Percentiles rank a stretch among this genome's conserved stretches.
phyloP scores from a whole-genome alignment of 2,888 invertebrate species.

The Bruchidius siliquastri region DNA sequence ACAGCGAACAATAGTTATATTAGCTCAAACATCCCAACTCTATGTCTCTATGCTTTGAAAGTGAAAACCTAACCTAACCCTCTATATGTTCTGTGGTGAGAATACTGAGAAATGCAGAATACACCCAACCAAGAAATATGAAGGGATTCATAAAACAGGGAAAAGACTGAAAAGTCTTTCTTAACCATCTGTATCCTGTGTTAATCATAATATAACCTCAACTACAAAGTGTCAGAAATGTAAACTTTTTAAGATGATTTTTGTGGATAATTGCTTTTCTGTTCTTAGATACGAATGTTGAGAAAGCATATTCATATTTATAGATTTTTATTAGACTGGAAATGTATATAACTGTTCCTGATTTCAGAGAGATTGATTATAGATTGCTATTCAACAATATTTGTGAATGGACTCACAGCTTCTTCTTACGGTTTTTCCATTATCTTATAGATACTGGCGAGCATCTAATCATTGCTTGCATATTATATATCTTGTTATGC shows the following conservation, averaged over 20 bases:
- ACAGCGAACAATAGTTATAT: too few relatives aligned
- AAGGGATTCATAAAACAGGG: too few relatives aligned
- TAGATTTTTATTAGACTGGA: conserved; percentile 35
- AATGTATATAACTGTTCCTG: conserved; percentile 36
- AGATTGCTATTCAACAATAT: conserved; percentile 18
- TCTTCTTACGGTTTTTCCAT: conserved; percentile 20
- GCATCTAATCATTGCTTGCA: conserved; percentile 50
- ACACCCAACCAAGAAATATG: too few relatives aligned
- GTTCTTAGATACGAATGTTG: conserved; percentile 25
- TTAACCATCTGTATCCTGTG: too few relatives aligned
- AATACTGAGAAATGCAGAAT: too few relatives aligned
- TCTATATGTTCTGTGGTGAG: too few relatives aligned
- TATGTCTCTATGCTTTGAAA: too few relatives aligned
- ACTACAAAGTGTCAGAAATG: too few relatives aligned
- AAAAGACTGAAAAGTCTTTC: too few relatives aligned
- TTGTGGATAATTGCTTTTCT: conserved; percentile 9
- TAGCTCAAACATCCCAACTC: too few relatives aligned
- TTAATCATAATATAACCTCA: too few relatives aligned
- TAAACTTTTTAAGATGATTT: conserved; percentile 2
- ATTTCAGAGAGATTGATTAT: conserved; percentile 31
- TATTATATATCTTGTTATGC: conserved; percentile 54
- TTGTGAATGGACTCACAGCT: conserved; percentile 15
- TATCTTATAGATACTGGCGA: conserved; percentile 55
- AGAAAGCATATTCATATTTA: conserved; percentile 27
- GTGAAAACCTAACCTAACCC: too few relatives aligned